Base-by-base conservation (phyloP, 2,888 invertebrate genomes). In the Galerucella calmariensis region DNA sequence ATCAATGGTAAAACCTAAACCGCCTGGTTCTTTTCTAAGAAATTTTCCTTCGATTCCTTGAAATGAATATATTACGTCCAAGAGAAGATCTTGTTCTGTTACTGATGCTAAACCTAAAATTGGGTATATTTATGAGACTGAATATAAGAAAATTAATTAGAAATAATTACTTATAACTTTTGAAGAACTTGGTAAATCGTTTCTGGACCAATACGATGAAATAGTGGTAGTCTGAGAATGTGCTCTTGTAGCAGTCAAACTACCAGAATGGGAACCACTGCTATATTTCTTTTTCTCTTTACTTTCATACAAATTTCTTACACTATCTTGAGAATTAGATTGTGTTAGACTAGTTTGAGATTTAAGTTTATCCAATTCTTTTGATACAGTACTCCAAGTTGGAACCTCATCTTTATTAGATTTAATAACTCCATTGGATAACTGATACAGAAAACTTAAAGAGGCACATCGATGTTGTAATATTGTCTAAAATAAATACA, bases 41-140 rank as follows among this genome's bases (percentile, higher is more conserved):
- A 92, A 90, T 81, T 92, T 93, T 24, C 96, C 94, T 82, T 95
- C 94, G 75, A 98, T 95, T 4, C 98, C 98, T 85, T 97, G 96
- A 78, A 97, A 94, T 1, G 1, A 95, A 92, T 75, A 92, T 62
- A 79, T 75, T 10, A 77, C 76, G 56, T 79, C 79, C 68, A 78
- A 76, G 0, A 95, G 92, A 66, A 92, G 83, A 67, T 90, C 88
- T 77, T 76, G 73, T 71, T 83, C 82, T 2, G 79, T 77, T 14
- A 79, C 77, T 12, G 58, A 67, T 12, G 72, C 66, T 58, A 72
- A 77, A 75, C 69, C 77, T 80, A 62, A 79, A 72, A 71, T 63
- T 14, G 66, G 63, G 27, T 44, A 66, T 35, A 44, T 51, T n/a
- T n/a, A 9, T 53, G 6, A 67, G 53, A 27, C 27, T 24, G 53